Conservation (phyloP, 2,888 invertebrate genomes). For the Seira ritae region DNA sequence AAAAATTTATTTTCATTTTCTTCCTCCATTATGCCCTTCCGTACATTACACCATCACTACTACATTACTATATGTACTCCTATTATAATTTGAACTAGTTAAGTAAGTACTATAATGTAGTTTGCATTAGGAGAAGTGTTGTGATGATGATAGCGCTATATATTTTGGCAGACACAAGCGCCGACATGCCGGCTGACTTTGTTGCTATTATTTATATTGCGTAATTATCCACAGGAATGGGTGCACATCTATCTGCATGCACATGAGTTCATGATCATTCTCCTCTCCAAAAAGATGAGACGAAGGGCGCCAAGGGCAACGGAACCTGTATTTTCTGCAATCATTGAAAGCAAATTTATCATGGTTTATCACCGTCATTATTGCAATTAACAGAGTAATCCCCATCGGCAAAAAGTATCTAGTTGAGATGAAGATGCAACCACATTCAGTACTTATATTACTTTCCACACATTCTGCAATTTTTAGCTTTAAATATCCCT, state of each 20-base stretch:
- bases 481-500: too few relatives aligned
- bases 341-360: slow-evolving; percentile 51
- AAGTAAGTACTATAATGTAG: too few relatives aligned
- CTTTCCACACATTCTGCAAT: too few relatives aligned
- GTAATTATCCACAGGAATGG: neutral
- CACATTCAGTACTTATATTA: too few relatives aligned
- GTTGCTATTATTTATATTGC: slow-evolving; percentile 37
- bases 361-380: slow-evolving; percentile 49
- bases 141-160: too few relatives aligned
- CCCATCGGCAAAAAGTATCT: neutral
- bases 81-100: too few relatives aligned
- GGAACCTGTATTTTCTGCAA: slow-evolving; percentile 55
- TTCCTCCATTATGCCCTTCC: too few relatives aligned
- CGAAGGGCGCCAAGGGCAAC: slow-evolving; percentile 60
- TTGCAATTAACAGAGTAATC: slow-evolving; percentile 4
- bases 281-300: slow-evolving; percentile 23
- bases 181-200: slow-evolving; percentile 44
- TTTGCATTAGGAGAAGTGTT: too few relatives aligned
- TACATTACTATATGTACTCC: too few relatives aligned
- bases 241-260: neutral
- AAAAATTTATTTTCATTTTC: too few relatives aligned
- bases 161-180: slow-evolving; percentile 2
- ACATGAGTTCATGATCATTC: neutral
- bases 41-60: too few relatives aligned
- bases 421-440: too few relatives aligned